Percentiles rank a stretch among this genome's conserved stretches.
These are phyloP conservation scores for Sula dactylatra DNA, from an alignment of 2,113 vertebrate species.

Conservation along the genomic window DNA sequence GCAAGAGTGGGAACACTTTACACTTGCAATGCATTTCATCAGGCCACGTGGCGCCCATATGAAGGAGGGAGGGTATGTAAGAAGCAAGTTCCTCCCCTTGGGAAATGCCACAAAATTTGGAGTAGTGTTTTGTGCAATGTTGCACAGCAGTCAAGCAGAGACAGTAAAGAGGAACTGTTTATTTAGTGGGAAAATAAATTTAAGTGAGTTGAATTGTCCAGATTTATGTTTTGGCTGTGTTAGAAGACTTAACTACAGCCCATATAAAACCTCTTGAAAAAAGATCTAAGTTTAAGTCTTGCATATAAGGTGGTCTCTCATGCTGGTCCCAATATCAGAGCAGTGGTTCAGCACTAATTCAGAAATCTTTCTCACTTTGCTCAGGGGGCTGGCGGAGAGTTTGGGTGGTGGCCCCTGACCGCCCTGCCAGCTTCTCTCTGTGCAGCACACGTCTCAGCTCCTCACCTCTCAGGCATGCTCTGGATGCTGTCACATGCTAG, in stretches of 20 bases:
- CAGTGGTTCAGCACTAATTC: not conserved
- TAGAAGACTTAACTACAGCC: not conserved
- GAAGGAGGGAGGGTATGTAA: not conserved
- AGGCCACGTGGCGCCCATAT: fast-evolving
- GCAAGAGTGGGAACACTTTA: not conserved
- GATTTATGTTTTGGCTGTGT: not conserved
- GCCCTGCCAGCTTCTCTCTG: not conserved
- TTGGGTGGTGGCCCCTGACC: not conserved
- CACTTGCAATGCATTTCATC: not conserved
- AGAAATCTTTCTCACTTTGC: not conserved
- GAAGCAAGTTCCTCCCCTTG: not conserved
- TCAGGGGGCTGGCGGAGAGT: not conserved
- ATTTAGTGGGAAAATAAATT: not conserved
- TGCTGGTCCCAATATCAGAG: not conserved
- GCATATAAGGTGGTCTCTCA: not conserved
- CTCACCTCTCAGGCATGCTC: not conserved
- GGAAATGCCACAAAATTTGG: not conserved
- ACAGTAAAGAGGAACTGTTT: not conserved
- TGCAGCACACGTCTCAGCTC: not conserved
- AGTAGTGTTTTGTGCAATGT: not conserved
- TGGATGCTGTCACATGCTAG: not conserved
- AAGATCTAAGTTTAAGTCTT: not conserved
- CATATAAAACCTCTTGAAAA: not conserved
- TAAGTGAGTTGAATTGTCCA: not conserved
- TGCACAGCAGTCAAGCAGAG: not conserved